Evolutionary conservation across 2,888 invertebrate species (phyloP).

Genomic region (Lasioglossum vierecki): DNA sequence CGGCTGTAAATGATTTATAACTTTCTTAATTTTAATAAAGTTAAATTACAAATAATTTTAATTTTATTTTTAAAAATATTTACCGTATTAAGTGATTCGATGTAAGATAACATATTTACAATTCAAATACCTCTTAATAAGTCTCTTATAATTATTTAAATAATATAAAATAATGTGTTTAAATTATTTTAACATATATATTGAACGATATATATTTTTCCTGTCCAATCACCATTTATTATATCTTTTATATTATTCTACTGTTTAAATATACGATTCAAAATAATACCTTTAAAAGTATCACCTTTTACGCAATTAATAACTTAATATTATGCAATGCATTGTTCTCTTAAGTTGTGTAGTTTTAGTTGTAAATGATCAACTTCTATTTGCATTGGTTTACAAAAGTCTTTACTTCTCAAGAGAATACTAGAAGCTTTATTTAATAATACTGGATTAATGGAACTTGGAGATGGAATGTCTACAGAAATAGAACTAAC

Average conservation of each 20-base stretch:
- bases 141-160: neutral
- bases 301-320: constrained; percentile 1
- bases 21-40: constrained; percentile 43
- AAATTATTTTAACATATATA: neutral
- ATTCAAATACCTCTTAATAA: constrained; percentile 11
- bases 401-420: constrained; percentile 71
- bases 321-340: constrained; percentile 23
- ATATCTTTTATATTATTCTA: neutral
- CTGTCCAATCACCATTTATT: constrained; percentile 5
- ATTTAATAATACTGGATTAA: constrained; percentile 71
- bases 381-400: constrained; percentile 69
- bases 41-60: constrained; percentile 20
- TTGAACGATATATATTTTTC: neutral
- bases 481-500: constrained; percentile 59
- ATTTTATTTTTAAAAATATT: constrained; percentile 15
- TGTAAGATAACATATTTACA: constrained; percentile 37
- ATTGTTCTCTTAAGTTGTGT: constrained; percentile 52
- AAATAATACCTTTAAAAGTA: constrained; percentile 13
- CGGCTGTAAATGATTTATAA: neutral
- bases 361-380: constrained; percentile 69
- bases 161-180: constrained; percentile 3
- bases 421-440: constrained; percentile 68
- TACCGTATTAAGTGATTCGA: constrained; percentile 5
- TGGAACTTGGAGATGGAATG: constrained; percentile 71
- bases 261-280: constrained; percentile 13